Conservation (phyloP, 1,140 invertebrate species). For the Trachymyrmex cornetzi region DNA sequence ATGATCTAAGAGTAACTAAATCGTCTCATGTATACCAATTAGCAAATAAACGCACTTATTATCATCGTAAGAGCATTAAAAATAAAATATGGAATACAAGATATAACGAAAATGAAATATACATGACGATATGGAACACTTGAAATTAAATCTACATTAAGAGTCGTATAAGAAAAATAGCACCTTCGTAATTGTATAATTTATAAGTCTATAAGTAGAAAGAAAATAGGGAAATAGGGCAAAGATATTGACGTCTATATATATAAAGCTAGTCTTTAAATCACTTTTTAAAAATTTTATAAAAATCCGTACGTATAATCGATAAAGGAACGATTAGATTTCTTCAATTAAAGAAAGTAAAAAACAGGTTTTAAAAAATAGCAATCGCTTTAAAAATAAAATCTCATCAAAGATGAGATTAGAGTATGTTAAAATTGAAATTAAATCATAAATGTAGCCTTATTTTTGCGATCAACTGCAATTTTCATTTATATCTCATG, state of each 20-base stretch:
- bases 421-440: background rate
- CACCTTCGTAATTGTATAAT: slow-evolving; percentile 12
- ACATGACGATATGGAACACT: background rate
- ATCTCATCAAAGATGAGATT: background rate
- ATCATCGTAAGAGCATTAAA: background rate
- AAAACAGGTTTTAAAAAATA: background rate
- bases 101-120: background rate
- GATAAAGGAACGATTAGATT: background rate
- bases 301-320: background rate
- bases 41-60: background rate
- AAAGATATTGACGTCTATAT: background rate
- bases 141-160: background rate
- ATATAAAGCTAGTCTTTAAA: background rate
- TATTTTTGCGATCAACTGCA: background rate
- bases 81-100: background rate
- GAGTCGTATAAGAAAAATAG: background rate
- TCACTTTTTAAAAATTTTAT: background rate
- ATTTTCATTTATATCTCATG: background rate
- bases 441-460: background rate
- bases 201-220: background rate
- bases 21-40: background rate
- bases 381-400: background rate
- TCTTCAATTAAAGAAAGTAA: background rate
- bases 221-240: background rate
- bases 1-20: background rate